Base-by-base conservation (phyloP, 92 coral and sea anemone species). In the Siderastrea siderea region DNA sequence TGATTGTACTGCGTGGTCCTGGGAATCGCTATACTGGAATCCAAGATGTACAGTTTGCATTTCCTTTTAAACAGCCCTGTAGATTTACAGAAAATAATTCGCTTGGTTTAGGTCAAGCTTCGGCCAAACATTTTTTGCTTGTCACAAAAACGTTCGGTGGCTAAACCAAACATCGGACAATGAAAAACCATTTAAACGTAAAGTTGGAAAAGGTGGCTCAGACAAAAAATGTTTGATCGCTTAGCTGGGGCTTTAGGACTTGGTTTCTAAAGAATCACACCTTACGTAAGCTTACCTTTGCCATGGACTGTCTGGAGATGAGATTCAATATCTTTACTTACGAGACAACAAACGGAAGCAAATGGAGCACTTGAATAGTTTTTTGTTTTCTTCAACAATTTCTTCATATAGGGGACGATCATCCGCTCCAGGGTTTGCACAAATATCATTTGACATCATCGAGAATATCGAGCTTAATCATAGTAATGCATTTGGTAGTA, bases 61-160 rank as follows among this genome's bases (percentile, higher is more conserved):
- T 80, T 79, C 83, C 83, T 79, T 79, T 79, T 79, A 79, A 59
- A 79, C 57, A 71, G 83, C 55, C 83, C 83, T 59, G 83, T 61
- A 79, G 83, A 58, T 79, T 59, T 44, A 79, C 52, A 60, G 71
- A 79, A 79, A 59, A 58, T 19, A 79, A 13, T 16, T 58, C 68
- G 14, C 38, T 63, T 6, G 68, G 68, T 63, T 63, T 7, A 63
- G 71, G 5, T 26, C 71, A 15, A 67, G 71, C 71, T 63, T 3
- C 38, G 69, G 6, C 69, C 16, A 13, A 2, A 16, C 14, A n/a
- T 64, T 12, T 60, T 9, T 1, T 52, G 55, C 1, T 52, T 5
- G 55, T 8, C 8, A 8, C 55, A 5, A 52, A 26, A 26, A 26
- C 38, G 38, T 26, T 26, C 55, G 55, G 55, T 5, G 55, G 55